phyloP scores from a whole-genome alignment of 2,888 invertebrate species.

The Caenorhabditis afra region DNA sequence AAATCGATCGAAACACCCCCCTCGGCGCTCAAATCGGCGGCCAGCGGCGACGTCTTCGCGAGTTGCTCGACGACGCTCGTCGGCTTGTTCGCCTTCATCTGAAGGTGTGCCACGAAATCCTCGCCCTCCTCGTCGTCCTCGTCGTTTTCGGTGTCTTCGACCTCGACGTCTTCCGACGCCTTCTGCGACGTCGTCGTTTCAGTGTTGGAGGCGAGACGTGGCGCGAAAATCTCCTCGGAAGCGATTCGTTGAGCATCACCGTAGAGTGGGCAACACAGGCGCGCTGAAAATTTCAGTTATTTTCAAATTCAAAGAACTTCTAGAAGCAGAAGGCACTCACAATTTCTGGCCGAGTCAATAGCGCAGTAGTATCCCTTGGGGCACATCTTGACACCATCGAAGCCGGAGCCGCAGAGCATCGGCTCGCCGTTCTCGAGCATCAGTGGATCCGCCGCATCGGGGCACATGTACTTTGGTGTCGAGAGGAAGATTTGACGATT shows the following conservation, averaged over 20 bases:
- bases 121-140: slow-evolving; percentile 59
- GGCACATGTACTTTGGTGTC: slow-evolving; percentile 71
- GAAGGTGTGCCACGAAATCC: slow-evolving; percentile 54
- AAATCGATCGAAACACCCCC: slow-evolving; percentile 64
- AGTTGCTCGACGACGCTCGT: slow-evolving; percentile 45
- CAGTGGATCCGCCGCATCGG: slow-evolving; percentile 73
- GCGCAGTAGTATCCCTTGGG: slow-evolving; percentile 80
- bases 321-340: slow-evolving; percentile 39
- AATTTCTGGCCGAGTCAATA: slow-evolving; percentile 72
- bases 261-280: slow-evolving; percentile 77
- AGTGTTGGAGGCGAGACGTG: slow-evolving; percentile 28
- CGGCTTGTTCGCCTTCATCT: slow-evolving; percentile 55
- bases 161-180: slow-evolving; percentile 13
- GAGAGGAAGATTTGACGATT: slow-evolving; percentile 64
- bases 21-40: slow-evolving; percentile 55
- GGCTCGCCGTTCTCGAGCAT: slow-evolving; percentile 65
- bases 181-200: slow-evolving; percentile 25
- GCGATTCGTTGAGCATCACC: slow-evolving; percentile 73
- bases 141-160: slow-evolving; percentile 55
- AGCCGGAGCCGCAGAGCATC: slow-evolving; percentile 77
- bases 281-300: slow-evolving; percentile 51
- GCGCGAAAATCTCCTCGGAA: slow-evolving; percentile 72
- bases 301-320: background rate
- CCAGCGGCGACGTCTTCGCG: slow-evolving; percentile 48
- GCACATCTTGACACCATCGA: slow-evolving; percentile 80